A percentile compares a stretch with the other conserved stretches of the same genome.
phyloP scores from a whole-genome alignment of 1,140 invertebrate genomes.

The Leguminivora glycinivorella region DNA sequence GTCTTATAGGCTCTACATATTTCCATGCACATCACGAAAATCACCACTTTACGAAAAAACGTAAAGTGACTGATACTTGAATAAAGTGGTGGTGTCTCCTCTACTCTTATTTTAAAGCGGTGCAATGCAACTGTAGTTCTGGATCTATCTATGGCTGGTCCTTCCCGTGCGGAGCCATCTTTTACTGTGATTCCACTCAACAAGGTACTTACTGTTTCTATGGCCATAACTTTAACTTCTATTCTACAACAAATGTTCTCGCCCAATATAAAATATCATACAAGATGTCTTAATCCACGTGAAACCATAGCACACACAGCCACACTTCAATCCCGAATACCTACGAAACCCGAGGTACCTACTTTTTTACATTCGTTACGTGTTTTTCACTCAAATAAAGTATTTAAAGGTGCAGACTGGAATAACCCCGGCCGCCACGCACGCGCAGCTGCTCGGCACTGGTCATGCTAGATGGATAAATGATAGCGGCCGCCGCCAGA shows the following conservation, averaged over 20 bases:
- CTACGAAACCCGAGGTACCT: too few relatives aligned
- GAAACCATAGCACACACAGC: too few relatives aligned
- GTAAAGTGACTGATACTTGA: too few relatives aligned
- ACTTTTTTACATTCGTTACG: not conserved
- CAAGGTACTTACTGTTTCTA: not conserved
- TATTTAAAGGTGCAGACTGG: not conserved
- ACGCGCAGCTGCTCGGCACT: not conserved
- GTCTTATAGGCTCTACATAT: too few relatives aligned
- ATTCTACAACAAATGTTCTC: not conserved
- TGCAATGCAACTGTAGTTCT: too few relatives aligned
- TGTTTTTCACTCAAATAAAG: not conserved
- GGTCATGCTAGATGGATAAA: slow-evolving; percentile 25
- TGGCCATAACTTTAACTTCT: too few relatives aligned
- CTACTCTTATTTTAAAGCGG: too few relatives aligned
- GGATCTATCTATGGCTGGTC: too few relatives aligned
- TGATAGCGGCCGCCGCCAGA: slow-evolving; percentile 18
- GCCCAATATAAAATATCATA: not conserved
- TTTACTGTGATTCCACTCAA: not conserved
- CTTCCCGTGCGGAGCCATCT: not conserved
- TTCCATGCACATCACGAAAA: too few relatives aligned
- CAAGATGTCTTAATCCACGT: not conserved
- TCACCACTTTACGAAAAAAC: too few relatives aligned
- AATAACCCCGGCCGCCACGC: not conserved
- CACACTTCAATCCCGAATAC: not conserved
- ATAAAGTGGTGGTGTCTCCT: too few relatives aligned